Base-by-base conservation (phyloP, 2,797 vertebrate genomes). In the Ammospiza maritima region DNA sequence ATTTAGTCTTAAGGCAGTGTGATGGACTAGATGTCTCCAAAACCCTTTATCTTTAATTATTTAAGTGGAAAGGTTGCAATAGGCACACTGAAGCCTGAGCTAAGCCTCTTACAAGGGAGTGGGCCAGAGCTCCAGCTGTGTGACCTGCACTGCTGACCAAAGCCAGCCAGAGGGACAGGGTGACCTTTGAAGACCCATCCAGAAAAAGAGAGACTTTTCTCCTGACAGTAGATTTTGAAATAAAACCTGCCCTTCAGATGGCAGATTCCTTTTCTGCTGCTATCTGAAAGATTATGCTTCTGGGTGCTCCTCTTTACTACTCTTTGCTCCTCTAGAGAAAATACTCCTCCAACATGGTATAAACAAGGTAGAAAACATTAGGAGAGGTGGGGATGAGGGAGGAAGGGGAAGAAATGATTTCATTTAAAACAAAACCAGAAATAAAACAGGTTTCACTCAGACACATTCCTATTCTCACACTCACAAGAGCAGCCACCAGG, bases 341-440 rank as follows among this genome's bases (percentile, higher is more conserved):
- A 85, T 60, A 51, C 20, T 50, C 10, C 22, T 75, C 61, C 11
- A 25, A 57, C 19, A 48, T 5, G 36, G 17, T 61, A 50, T 45
- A 72, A 64, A 66, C n/a, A 76, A n/a, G 27, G 30, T 11, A 80
- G 30, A 83, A 93, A 80, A 67, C 20, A 54, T 53, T 1, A 3
- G 8, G 1, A 4, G 36, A 54, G 4, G 7, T 66, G 15, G 3
- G 16, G 13, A 8, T 13, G 5, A 14, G 4, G 22, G 9, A 0
- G 5, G 3, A 30, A 47, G 54, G 16, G 7, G 5, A 40, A 75
- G 16, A 71, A 82, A 53, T 32, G 11, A 71, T 64, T 90, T 66
- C 7, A 40, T 87, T 87, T 74, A 71, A 89, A 93, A 64, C 27
- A 45, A 67, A 86, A 92, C 8, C 18, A 61, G 74, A 89, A 93